Evolutionary conservation across 1,140 invertebrate genomes (phyloP), one percentile per base, ranked within the genome.

Genomic region (Drosophila grimshawi): DNA sequence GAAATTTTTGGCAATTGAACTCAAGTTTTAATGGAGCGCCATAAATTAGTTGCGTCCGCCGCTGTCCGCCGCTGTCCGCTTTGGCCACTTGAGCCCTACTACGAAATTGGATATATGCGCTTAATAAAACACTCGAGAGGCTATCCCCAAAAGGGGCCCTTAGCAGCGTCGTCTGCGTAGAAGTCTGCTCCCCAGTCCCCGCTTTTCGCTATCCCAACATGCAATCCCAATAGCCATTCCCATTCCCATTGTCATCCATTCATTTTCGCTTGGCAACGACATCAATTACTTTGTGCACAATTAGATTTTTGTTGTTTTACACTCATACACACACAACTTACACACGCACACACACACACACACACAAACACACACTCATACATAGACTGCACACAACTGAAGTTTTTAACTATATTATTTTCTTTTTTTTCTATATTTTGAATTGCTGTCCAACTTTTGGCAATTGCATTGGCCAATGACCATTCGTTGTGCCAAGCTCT

Each of bases 1-100:
- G 85, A 89, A 89, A 89, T 89, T 89, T 89, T 89, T 89, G 85
- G 85, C 85, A 89, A 89, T 88, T 88, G 83, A 89, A 89, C 85
- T 88, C 85, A 81, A 88, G 83, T 88, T 88, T 88, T 88, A 88
- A 89, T 89, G 85, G 85, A 89, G 71, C 85, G 74, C 80, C 78
- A 89, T 89, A 89, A 89, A 89, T 89, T 89, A 89, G 85, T 78
- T 67, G 69, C 60, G 77, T 71, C 65, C 70, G 68, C 60, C 30
- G 55, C 49, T 55, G 46, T 39, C 51, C 27, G 33, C 46, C 10
- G 10, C 19, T 29, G 39, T 60, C 30, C 56, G 10, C 6, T 33
- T 52, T 30, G 55, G 80, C 80, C 86, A 89, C 85, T 89, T 81
- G 85, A 89, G 85, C 69, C 78, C 66, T 45, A 64, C 78, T 78